Evolutionary conservation across 2,113 vertebrate species (phyloP).

Genomic region (Amphilophus citrinellus): DNA sequence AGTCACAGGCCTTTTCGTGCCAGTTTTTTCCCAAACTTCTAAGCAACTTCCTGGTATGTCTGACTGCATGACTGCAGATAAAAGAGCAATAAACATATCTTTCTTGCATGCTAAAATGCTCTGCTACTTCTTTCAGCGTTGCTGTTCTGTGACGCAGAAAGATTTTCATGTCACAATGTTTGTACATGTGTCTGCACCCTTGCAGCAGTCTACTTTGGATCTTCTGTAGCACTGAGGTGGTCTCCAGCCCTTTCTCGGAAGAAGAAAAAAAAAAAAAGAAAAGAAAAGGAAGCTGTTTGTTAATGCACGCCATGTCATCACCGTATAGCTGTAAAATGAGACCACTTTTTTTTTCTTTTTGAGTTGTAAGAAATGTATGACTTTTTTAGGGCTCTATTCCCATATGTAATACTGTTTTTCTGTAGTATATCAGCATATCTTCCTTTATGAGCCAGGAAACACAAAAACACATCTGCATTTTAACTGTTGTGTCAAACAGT

Average conservation of each 20-base stretch:
- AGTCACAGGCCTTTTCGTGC: constrained; percentile 37
- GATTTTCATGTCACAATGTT: constrained; percentile 51
- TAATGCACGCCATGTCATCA: constrained; percentile 16
- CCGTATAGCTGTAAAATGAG: background rate
- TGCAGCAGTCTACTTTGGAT: background rate
- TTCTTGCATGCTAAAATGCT: constrained; percentile 20
- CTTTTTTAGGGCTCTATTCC: background rate
- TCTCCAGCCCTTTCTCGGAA: background rate
- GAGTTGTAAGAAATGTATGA: background rate
- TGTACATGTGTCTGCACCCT: constrained; percentile 9
- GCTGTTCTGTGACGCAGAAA: constrained; percentile 44
- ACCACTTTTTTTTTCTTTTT: background rate
- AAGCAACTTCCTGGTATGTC: constrained; percentile 42
- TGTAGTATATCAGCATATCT: background rate
- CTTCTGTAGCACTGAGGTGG: constrained; percentile 35
- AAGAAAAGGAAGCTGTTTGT: constrained; percentile 10
- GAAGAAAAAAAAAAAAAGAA: background rate
- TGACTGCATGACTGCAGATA: constrained; percentile 66
- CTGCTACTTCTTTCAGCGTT: constrained; percentile 46
- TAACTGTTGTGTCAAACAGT: constrained; percentile 16
- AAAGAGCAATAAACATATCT: constrained; percentile 58
- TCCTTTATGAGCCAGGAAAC: background rate
- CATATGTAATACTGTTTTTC: background rate
- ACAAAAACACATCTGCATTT: constrained; percentile 13
- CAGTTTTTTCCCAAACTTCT: constrained; percentile 46